These are phyloP conservation scores for Ceyx cyanopectus DNA, from an alignment of 2,113 vertebrate genomes.

Conservation along the genomic window DNA sequence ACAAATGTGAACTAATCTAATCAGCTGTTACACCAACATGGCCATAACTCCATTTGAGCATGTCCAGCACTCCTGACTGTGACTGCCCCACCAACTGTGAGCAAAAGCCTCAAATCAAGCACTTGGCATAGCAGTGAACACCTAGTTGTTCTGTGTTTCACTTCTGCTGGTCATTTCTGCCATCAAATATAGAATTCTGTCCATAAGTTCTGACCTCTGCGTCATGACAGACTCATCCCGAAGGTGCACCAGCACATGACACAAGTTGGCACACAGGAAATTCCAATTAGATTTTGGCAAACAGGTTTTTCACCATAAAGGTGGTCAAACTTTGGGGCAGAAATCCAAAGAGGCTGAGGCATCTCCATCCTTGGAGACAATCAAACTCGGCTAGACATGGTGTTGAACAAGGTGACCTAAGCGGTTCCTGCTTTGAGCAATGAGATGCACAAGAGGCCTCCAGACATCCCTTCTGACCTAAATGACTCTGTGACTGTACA, in stretches of 20 bases:
- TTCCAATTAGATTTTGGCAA: neutral
- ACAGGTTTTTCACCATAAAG: neutral
- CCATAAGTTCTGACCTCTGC: rapidly evolving
- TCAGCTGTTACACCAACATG: neutral
- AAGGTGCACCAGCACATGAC: neutral
- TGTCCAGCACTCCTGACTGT: neutral
- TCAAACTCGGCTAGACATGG: neutral
- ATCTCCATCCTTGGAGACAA: neutral
- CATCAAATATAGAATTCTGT: neutral
- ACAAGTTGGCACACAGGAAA: neutral
- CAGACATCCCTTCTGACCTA: neutral
- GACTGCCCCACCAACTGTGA: neutral
- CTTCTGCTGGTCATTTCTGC: neutral
- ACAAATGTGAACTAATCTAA: neutral
- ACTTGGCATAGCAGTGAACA: rapidly evolving
- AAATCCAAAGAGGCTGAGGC: neutral
- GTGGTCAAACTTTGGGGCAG: neutral
- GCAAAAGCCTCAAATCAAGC: rapidly evolving
- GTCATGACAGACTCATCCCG: neutral
- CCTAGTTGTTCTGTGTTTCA: neutral
- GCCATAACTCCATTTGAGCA: neutral
- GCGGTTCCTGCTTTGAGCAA: neutral
- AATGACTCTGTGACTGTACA: neutral
- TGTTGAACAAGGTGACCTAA: neutral
- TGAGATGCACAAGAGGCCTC: neutral